Evolutionary conservation across 2,888 invertebrate genomes (phyloP), one percentile per base, ranked within the genome.

Genomic region (Galerucella nymphaeae): DNA sequence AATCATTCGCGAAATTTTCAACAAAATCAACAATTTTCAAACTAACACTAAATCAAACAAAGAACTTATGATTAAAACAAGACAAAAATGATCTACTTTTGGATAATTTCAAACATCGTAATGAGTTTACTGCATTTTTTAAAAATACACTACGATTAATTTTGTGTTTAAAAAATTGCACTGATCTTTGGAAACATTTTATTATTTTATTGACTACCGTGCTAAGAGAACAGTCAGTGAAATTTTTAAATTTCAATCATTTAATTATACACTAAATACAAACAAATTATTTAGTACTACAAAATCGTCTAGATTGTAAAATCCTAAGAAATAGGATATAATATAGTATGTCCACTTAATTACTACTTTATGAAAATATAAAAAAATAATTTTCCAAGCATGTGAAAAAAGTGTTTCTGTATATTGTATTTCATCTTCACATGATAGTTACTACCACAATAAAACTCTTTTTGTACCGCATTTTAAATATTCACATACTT

Each of bases 291-390:
- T 71, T 67, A 70, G 30, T 58, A 61, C 59, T 74, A 76, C 73
- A 53, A 69, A 62, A 16, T 66, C 67, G 45, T 75, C 73, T 66
- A 71, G 20, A 66, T 72, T 72, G 74, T 67, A 70, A 72, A 71
- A 76, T 71, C 73, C 76, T 73, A 75, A 78, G 73, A 38, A 77
- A 76, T 67, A 76, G 76, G 76, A 75, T 66, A 71, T 71, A 66
- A 64, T 71, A 41, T 9, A 16, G 66, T 59, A 62, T 65, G 42
- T 23, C 67, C 67, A 48, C 73, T 67, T 70, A 70, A 55, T 63
- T 57, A 42, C 66, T 67, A 76, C 73, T 79, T 78, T 80, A 81
- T 80, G 77, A 79, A 80, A 80, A 81, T 80, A 81, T 80, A 81
- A 80, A 75, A 76, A 77, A 77, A 76, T 75, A 76, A 75, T 73